Evolutionary conservation across 2,113 vertebrate species (phyloP), one percentile per base, ranked within the genome.

Genomic region (Brevimyrus niger): DNA sequence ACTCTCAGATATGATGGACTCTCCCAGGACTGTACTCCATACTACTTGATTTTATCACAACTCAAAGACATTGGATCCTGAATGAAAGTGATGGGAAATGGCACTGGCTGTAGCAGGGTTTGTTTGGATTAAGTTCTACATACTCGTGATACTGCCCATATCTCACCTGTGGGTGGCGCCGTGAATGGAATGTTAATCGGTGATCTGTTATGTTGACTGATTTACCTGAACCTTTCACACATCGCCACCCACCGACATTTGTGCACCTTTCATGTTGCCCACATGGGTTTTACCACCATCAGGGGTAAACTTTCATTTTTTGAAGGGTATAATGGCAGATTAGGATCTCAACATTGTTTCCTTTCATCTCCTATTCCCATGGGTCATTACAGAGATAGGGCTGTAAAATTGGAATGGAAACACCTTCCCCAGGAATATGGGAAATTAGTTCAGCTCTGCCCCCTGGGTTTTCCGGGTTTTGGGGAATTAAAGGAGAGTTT

Each of bases 401-500:
- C 31, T 11, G 4, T 48, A 82, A 89, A 82, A 51, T 58, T 19
- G 38, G 47, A 89, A 89, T 89, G 88, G 35, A 89, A 89, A 21
- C 50, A 38, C 69, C 47, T 89, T 89, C 38, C 73, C 19, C 23
- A 13, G 76, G 38, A 80, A 89, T 47, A 82, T 27, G 23, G 76
- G 69, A 82, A 83, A 88, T 51, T 31, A 89, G 69, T 48, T 89
- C 73, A 83, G 35, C 73, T n/a, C 48, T 44, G 10, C 69, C 88
- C 69, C 6, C n/a, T 35, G 73, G 73, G 35, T 80, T 80, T 76
- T 38, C 69, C 19, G 8, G 21, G 44, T 46, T 53, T 48, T 23
- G 21, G 73, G 35, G 88, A 89, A 82, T 89, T 55, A 55, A 55
- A 53, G 73, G 47, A 55, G 48, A 55, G 69, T 35, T 89, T 89